Conservation (phyloP, 2,113 vertebrate species). For the Eulemur macaco region DNA sequence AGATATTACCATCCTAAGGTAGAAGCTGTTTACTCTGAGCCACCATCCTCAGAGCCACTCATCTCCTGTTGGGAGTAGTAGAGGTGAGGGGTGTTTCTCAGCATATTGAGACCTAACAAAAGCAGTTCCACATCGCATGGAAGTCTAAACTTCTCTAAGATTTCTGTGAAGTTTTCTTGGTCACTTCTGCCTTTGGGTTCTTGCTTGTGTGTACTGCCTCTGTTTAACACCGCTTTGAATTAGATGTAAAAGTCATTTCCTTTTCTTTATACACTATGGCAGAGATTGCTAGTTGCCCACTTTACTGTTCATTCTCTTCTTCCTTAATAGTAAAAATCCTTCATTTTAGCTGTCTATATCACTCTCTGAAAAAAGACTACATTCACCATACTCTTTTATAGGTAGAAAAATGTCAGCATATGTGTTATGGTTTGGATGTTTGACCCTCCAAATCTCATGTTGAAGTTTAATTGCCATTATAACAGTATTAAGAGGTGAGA, state of each 20-base stretch:
- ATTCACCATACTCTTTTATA: not conserved
- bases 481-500: not conserved
- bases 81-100: not conserved
- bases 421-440: not conserved
- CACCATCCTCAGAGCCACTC: not conserved
- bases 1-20: not conserved
- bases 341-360: not conserved
- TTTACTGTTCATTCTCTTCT: not conserved
- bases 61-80: not conserved
- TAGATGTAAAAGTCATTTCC: not conserved
- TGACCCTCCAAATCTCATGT: not conserved
- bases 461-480: not conserved
- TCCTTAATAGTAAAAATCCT: not conserved
- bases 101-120: not conserved
- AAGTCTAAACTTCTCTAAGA: not conserved
- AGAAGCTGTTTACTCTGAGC: not conserved
- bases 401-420: not conserved
- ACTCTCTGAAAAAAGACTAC: not conserved
- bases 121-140: not conserved
- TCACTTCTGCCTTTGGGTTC: not conserved
- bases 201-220: not conserved
- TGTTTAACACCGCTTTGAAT: not conserved
- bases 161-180: not conserved
- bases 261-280: not conserved
- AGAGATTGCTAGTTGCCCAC: not conserved